These are phyloP conservation scores for Cherax destructor DNA, from an alignment of 1,140 invertebrate genomes.

Conservation along the genomic window DNA sequence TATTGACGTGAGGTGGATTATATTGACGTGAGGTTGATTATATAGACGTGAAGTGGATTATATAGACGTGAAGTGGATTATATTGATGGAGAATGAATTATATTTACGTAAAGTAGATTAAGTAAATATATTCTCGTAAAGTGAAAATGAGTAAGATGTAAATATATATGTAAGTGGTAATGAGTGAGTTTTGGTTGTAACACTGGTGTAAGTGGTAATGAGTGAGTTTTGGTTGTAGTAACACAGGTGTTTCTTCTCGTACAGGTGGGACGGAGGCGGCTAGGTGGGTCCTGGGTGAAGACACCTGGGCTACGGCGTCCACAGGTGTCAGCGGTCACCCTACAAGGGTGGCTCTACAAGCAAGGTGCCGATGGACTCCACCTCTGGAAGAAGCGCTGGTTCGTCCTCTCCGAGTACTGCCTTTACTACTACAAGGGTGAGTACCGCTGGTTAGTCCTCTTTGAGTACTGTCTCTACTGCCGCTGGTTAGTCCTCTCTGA, in stretches of 20 bases:
- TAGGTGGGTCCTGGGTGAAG: slow-evolving; percentile 66
- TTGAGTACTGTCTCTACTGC: not conserved
- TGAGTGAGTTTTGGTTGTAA: too few relatives aligned
- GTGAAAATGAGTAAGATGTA: too few relatives aligned
- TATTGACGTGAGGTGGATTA: too few relatives aligned
- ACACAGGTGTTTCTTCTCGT: not conserved
- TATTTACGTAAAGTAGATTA: too few relatives aligned
- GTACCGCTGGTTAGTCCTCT: slow-evolving; percentile 70
- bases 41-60: too few relatives aligned
- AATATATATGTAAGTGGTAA: too few relatives aligned
- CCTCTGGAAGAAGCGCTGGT: slow-evolving; percentile 96
- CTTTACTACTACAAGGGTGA: slow-evolving; percentile 96
- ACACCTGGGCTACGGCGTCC: slow-evolving; percentile 85
- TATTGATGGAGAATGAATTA: too few relatives aligned
- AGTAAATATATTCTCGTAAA: too few relatives aligned
- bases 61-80: too few relatives aligned
- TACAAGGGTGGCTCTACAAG: slow-evolving; percentile 93
- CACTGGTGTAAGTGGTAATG: too few relatives aligned
- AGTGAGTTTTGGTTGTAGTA: not conserved
- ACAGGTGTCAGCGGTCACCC: slow-evolving; percentile 86
- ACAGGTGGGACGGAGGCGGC: slow-evolving; percentile 10
- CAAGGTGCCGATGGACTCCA: slow-evolving; percentile 93
- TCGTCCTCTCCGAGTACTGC: slow-evolving; percentile 94
- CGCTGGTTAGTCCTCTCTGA: too few relatives aligned
- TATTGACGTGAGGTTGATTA: too few relatives aligned